Percentiles rank a stretch among this genome's conserved stretches.
Evolutionary conservation across 2,888 invertebrate species (phyloP).

Genomic region (Harpagoxenus sublaevis): DNA sequence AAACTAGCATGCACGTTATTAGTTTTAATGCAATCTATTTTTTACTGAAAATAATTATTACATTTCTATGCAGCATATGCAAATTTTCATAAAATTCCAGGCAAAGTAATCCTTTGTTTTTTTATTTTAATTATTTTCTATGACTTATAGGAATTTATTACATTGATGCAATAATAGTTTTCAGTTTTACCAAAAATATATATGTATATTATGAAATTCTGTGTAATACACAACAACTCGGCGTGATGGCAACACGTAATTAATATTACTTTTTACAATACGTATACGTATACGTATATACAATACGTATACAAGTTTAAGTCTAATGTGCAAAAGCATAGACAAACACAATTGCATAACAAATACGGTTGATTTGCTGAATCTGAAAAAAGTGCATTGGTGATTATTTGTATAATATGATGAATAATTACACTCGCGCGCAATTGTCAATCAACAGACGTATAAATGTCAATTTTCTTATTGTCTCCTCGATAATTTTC

Average conservation of each 20-base stretch:
- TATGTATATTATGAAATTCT: neutral
- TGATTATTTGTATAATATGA: slow-evolving; percentile 17
- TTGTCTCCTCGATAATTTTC: neutral
- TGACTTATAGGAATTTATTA: slow-evolving; percentile 1
- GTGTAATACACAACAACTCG: slow-evolving; percentile 47
- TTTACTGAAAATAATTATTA: slow-evolving; percentile 20
- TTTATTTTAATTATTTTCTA: neutral
- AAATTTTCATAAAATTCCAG: neutral
- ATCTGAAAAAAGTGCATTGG: slow-evolving; percentile 41
- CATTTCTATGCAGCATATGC: neutral
- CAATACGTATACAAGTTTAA: neutral
- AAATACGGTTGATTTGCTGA: neutral
- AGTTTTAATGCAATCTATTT: neutral
- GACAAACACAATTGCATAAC: slow-evolving; percentile 5
- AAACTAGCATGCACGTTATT: slow-evolving; percentile 19
- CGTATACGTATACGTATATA: neutral
- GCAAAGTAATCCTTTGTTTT: neutral
- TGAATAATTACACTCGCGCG: slow-evolving; percentile 16
- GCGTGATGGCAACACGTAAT: slow-evolving; percentile 44
- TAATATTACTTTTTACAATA: slow-evolving; percentile 18
- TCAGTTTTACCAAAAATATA: slow-evolving; percentile 6
- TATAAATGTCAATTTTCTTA: slow-evolving; percentile 32
- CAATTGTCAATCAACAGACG: slow-evolving; percentile 29
- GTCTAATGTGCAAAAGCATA: slow-evolving; percentile 50
- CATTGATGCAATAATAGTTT: slow-evolving; percentile 34